Evolutionary conservation across 2,888 invertebrate genomes (phyloP), one percentile per base, ranked within the genome.

Genomic region (Tolmerus cingulatus): DNA sequence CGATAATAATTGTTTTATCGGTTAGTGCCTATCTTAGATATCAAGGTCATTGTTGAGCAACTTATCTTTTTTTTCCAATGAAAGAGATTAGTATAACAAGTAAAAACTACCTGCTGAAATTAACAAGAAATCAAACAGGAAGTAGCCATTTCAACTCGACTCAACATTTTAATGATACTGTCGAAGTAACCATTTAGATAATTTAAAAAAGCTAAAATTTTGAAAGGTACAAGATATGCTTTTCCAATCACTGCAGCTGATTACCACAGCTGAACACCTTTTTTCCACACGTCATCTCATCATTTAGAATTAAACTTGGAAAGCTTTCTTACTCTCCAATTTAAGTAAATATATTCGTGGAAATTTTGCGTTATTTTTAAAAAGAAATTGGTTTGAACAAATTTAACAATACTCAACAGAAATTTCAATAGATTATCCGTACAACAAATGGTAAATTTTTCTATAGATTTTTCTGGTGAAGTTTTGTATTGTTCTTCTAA

Each of bases 1-100:
- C n/a, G 76, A 66, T 40, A 76, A 76, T 76, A 76, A 76, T 76
- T 76, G 34, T 76, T 76, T 76, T 66, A 66, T 66, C 66, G 66
- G 66, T 66, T 66, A 23, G 12, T 66, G 23, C 3, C 66, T 66
- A 66, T 66, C 66, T 27, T 23, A 66, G 66, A 66, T 66, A 66
- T 23, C 66, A 66, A 66, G 66, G 66, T 66, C 66, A 66, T 27
- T 66, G 19, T 66, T 66, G 23, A 66, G 66, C 12, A 23, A 66
- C 19, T 66, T 66, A 66, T 27, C 66, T 27, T 9, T 66, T 40
- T 55, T 19, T 27, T 4, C 9, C 66, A 66, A 66, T 12, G 9
- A 27, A 66, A 23, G 23, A 66, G 66, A 66, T 66, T 66, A 40
- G 43, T 43, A 46, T 5, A 16, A 51, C 34, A 51, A 16, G 16